Conservation (phyloP, 1,140 invertebrate species). For the Sarcophaga peregrina region DNA sequence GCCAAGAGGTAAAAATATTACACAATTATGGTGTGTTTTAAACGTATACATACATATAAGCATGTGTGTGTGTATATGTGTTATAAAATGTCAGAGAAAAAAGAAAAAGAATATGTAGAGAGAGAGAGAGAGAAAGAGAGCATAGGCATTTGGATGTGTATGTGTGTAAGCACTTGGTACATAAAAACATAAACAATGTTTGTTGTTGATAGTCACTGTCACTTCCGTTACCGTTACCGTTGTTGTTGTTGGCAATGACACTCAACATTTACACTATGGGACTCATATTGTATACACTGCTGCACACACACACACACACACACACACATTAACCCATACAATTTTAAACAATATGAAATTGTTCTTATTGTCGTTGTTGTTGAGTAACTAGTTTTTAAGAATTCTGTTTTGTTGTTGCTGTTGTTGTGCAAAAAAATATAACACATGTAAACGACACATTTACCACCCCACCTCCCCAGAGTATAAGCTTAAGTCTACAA, state of each 20-base stretch:
- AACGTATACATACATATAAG: not conserved
- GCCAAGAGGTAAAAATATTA: not conserved
- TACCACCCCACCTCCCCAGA: not conserved
- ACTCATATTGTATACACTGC: too few species aligned
- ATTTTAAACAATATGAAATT: not conserved
- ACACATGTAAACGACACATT: constrained; percentile 35
- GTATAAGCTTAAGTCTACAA: not conserved
- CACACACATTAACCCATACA: not conserved
- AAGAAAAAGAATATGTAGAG: not conserved
- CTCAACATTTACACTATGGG: not conserved
- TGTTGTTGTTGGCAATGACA: not conserved
- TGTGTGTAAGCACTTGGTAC: not conserved
- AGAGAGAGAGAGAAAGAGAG: not conserved
- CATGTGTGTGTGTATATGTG: not conserved
- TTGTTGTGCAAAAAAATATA: not conserved
- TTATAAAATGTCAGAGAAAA: not conserved
- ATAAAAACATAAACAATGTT: constrained; percentile 30
- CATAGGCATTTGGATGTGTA: not conserved
- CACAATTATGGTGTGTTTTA: not conserved
- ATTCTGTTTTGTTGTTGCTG: not conserved
- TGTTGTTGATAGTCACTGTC: constrained; percentile 34
- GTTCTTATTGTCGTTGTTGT: not conserved
- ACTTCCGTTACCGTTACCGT: constrained; percentile 23
- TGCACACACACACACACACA: not conserved
- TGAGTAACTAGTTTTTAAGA: not conserved